These are phyloP conservation scores for Tympanoctomys barrerae DNA, from an alignment of 2,797 vertebrate species.

Conservation along the genomic window DNA sequence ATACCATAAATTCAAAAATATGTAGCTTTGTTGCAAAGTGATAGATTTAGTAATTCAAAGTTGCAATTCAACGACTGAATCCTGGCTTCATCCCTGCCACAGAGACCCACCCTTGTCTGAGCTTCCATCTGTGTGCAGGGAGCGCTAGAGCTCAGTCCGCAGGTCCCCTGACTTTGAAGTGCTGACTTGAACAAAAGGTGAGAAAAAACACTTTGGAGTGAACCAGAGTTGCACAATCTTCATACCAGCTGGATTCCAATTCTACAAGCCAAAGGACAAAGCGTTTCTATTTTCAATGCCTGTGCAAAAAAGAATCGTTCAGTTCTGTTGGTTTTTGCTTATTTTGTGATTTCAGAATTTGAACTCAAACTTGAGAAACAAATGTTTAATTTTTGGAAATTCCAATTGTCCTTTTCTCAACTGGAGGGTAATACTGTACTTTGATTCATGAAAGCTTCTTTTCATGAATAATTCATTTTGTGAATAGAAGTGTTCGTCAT, in stretches of 20 bases:
- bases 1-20: neutral
- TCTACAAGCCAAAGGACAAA: neutral
- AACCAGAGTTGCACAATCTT: neutral
- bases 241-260: neutral
- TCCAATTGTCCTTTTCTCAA: neutral
- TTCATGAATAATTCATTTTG: neutral
- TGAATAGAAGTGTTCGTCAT: neutral
- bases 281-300: neutral
- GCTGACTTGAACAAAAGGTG: neutral
- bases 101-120: neutral
- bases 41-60: neutral
- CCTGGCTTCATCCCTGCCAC: neutral
- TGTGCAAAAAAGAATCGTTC: neutral
- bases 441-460: neutral
- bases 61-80: neutral
- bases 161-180: neutral
- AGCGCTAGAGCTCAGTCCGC: neutral
- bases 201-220: neutral
- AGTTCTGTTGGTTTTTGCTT: neutral
- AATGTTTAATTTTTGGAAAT: neutral
- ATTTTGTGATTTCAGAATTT: neutral
- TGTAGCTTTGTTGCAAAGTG: neutral
- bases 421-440: neutral
- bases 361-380: neutral
- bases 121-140: neutral